Percentiles rank a stretch among this genome's conserved stretches.
Evolutionary conservation across 2,797 vertebrate species (phyloP).

Genomic region (Sebastes paucispinis): DNA sequence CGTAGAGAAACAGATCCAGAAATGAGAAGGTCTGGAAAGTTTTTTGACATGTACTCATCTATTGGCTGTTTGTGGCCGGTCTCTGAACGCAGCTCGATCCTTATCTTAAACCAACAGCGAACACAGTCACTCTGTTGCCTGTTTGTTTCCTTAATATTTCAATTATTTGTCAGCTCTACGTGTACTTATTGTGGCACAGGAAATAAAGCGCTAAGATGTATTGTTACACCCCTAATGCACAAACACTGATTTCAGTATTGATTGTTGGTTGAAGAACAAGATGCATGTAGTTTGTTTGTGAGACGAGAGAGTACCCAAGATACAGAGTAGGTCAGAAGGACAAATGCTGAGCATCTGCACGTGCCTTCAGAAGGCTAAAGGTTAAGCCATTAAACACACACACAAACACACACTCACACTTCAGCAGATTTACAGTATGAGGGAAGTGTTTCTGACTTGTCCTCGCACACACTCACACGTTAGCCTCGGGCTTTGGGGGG

Average conservation of each 20-base stretch:
- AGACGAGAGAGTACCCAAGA: neutral
- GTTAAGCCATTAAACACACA: constrained; percentile 55
- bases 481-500: constrained; percentile 43
- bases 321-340: constrained; percentile 42
- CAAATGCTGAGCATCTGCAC: constrained; percentile 50
- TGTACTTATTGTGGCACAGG: neutral
- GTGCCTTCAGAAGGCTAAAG: constrained; percentile 60
- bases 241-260: constrained; percentile 8
- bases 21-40: neutral
- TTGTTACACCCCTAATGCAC: neutral
- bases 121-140: neutral
- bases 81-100: neutral
- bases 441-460: constrained; percentile 27
- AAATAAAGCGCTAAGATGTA: neutral
- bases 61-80: neutral
- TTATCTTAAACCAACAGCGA: neutral
- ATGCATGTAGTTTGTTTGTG: neutral
- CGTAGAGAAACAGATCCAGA: neutral
- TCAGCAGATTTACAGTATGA: constrained; percentile 41
- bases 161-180: neutral
- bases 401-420: constrained; percentile 8
- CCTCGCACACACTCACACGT: constrained; percentile 6
- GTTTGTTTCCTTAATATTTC: neutral
- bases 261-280: neutral
- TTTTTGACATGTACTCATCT: neutral